These are phyloP conservation scores for Drosophila mojavensis DNA, from an alignment of 1,140 invertebrate genomes.

Conservation along the genomic window DNA sequence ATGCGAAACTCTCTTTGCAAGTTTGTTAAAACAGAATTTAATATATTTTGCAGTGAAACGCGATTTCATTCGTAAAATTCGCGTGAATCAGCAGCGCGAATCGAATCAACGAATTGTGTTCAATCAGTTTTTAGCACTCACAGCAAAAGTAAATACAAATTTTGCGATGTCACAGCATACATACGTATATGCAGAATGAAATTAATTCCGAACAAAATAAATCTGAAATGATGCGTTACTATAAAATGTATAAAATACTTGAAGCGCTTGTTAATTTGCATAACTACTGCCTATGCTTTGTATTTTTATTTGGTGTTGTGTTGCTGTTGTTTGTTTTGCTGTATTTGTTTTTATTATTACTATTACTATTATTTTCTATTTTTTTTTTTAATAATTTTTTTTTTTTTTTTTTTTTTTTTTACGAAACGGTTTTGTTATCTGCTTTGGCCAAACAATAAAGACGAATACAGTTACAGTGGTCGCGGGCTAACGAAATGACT, in stretches of 20 bases:
- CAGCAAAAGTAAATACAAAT: constrained; percentile 15
- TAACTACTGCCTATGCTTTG: constrained; percentile 59
- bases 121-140: background rate
- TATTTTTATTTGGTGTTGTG: constrained; percentile 6
- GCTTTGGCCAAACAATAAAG: constrained; percentile 14
- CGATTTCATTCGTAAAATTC: no score
- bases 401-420: constrained; percentile 34
- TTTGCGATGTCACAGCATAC: constrained; percentile 21
- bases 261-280: constrained; percentile 63
- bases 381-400: constrained; percentile 24
- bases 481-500: constrained; percentile 25
- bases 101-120: background rate
- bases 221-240: constrained; percentile 36
- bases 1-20: no score
- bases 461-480: constrained; percentile 32
- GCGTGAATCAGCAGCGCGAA: background rate
- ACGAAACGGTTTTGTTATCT: constrained; percentile 37
- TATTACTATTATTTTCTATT: constrained; percentile 18
- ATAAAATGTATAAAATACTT: constrained; percentile 51
- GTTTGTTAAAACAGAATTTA: no score
- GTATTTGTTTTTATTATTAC: constrained; percentile 15
- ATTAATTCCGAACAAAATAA: constrained; percentile 21
- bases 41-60: no score
- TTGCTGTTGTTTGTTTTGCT: constrained; percentile 26
- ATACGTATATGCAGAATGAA: constrained; percentile 33